These are phyloP conservation scores for Xanthia icteritia DNA, from an alignment of 2,888 invertebrate genomes.

Conservation along the genomic window DNA sequence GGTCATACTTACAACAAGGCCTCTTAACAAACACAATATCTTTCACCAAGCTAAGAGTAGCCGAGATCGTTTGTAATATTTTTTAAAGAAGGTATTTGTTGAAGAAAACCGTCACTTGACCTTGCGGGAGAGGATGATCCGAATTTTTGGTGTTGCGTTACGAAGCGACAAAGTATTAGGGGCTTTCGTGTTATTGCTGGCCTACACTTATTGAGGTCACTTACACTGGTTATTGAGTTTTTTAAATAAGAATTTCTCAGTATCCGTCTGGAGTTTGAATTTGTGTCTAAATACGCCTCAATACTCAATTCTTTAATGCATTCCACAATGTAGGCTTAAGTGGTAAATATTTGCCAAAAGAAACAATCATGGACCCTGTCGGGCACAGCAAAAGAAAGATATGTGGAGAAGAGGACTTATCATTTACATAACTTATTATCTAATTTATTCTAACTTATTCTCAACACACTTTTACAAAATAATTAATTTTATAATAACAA, in stretches of 20 bases:
- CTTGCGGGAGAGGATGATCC: not conserved
- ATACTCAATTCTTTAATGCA: too few relatives aligned
- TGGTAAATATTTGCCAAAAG: too few relatives aligned
- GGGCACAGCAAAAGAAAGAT: too few relatives aligned
- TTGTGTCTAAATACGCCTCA: too few relatives aligned
- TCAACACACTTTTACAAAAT: too few relatives aligned
- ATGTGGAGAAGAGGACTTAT: too few relatives aligned
- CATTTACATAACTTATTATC: too few relatives aligned
- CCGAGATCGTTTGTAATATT: constrained; percentile 39
- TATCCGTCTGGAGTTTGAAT: not conserved
- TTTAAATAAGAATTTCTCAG: not conserved
- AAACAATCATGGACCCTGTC: too few relatives aligned
- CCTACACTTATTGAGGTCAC: too few relatives aligned
- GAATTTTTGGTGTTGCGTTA: not conserved
- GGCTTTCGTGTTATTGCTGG: not conserved
- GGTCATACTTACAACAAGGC: constrained; percentile 3
- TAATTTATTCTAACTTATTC: too few relatives aligned
- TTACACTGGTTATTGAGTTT: not conserved
- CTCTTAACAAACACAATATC: constrained; percentile 21
- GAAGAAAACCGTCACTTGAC: constrained; percentile 38
- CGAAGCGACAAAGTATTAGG: not conserved
- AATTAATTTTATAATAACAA: too few relatives aligned
- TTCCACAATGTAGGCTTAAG: too few relatives aligned
- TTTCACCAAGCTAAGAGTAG: constrained; percentile 2
- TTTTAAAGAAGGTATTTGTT: constrained; percentile 26